A percentile compares a stretch with the other conserved stretches of the same genome.
These are phyloP conservation scores for Achatina immaculata DNA, from an alignment of 1,140 invertebrate genomes.

Conservation along the genomic window DNA sequence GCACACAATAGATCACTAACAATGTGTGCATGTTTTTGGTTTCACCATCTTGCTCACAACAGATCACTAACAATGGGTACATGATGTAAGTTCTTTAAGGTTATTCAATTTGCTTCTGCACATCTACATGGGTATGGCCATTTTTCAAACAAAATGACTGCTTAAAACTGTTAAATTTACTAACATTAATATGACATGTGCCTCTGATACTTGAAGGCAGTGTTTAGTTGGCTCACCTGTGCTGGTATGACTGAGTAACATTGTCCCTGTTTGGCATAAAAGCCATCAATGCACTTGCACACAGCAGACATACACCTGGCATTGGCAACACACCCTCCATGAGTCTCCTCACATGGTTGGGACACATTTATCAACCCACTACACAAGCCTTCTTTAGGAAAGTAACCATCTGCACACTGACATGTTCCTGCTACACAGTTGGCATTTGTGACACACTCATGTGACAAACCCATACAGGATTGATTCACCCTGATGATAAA, in stretches of 20 bases:
- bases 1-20: too few relatives aligned
- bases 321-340: conserved; percentile 30
- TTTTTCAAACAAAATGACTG: too few relatives aligned
- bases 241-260: conserved; percentile 30
- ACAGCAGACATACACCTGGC: not conserved
- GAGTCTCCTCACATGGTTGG: not conserved
- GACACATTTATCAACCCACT: conserved; percentile 18
- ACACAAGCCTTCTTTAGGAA: conserved; percentile 38
- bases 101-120: too few relatives aligned
- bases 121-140: too few relatives aligned
- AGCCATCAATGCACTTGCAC: conserved; percentile 39
- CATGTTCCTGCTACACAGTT: conserved; percentile 19
- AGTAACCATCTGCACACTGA: conserved; percentile 36
- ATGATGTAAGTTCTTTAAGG: too few relatives aligned
- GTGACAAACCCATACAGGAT: not conserved
- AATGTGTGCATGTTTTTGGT: too few relatives aligned
- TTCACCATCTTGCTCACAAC: too few relatives aligned
- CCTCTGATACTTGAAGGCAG: too few relatives aligned
- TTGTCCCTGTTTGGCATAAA: conserved; percentile 27
- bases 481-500: not conserved
- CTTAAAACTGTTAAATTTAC: too few relatives aligned
- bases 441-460: conserved; percentile 39
- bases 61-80: too few relatives aligned
- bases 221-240: not conserved
- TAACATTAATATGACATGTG: too few relatives aligned